Evolutionary conservation across 2,113 vertebrate species (phyloP).

Genomic region (Axis porcinus): DNA sequence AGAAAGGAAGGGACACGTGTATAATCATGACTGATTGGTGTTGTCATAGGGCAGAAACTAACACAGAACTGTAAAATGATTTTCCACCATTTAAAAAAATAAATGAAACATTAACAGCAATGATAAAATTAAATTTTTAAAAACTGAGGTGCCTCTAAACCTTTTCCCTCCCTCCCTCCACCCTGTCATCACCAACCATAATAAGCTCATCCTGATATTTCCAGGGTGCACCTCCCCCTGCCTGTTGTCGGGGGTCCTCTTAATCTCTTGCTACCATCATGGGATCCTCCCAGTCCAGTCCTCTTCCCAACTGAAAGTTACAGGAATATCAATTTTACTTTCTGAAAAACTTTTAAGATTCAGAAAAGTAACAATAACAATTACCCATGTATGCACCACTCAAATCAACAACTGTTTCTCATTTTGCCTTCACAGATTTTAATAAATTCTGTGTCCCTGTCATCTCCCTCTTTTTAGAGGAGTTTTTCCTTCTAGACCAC

Average conservation of each 20-base stretch:
- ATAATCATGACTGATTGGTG: not conserved
- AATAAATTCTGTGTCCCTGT: not conserved
- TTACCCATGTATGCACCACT: not conserved
- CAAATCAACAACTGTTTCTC: not conserved
- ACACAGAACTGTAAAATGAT: not conserved
- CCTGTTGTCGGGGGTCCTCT: not conserved
- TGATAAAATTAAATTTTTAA: not conserved
- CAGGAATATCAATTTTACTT: not conserved
- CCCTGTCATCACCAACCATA: not conserved
- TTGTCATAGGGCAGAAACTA: not conserved
- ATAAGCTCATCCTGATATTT: not conserved
- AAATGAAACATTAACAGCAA: not conserved
- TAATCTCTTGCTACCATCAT: not conserved
- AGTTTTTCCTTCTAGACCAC: not conserved
- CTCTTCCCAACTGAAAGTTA: not conserved
- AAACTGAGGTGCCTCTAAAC: not conserved
- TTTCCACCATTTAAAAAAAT: not conserved
- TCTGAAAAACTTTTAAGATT: not conserved
- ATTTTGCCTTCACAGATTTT: not conserved
- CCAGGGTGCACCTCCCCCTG: not conserved
- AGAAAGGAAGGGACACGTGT: not conserved
- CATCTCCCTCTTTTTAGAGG: not conserved
- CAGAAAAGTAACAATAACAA: not conserved
- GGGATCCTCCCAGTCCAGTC: not conserved
- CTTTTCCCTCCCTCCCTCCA: not conserved